Percentiles rank a stretch among this genome's conserved stretches.
phyloP scores from a whole-genome alignment of 2,797 vertebrate genomes.

The Melanotaenia trifasciata region DNA sequence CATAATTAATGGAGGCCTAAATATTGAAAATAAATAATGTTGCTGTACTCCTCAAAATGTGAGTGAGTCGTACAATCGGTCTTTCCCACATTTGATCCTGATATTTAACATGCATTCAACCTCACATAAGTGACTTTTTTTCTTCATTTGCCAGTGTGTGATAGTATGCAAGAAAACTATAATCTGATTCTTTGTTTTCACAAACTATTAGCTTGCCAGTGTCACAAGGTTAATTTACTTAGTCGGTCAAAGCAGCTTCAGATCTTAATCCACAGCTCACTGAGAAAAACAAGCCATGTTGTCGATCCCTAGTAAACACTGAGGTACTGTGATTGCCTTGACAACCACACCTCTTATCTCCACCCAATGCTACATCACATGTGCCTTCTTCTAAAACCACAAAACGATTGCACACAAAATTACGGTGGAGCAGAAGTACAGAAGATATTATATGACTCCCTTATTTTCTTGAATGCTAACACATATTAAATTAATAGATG shows the following conservation, averaged over 20 bases:
- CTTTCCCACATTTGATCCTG: not conserved
- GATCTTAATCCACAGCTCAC: constrained; percentile 71
- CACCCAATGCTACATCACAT: constrained; percentile 47
- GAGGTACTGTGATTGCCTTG: constrained; percentile 54
- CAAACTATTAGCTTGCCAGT: constrained; percentile 59
- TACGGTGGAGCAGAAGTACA: constrained; percentile 44
- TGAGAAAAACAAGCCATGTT: constrained; percentile 69
- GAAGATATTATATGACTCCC: constrained; percentile 49
- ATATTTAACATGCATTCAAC: constrained; percentile 21
- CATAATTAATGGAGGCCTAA: not conserved
- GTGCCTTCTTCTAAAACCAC: constrained; percentile 41
- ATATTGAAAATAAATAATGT: not conserved
- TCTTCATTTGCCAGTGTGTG: constrained; percentile 7
- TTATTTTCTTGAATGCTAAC: constrained; percentile 60
- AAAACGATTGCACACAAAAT: constrained; percentile 43
- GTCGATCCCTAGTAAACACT: constrained; percentile 72
- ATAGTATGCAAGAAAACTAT: constrained; percentile 13
- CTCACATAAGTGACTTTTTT: not conserved
- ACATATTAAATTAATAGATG: constrained; percentile 47
- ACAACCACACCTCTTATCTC: constrained; percentile 50
- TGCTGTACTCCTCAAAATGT: not conserved
- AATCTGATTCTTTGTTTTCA: constrained; percentile 54
- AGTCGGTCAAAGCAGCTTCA: constrained; percentile 77
- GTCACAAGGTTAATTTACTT: constrained; percentile 81
- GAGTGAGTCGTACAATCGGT: constrained; percentile 1